Evolutionary conservation across 2,888 invertebrate species (phyloP).

Genomic region (Mimachlamys varia): DNA sequence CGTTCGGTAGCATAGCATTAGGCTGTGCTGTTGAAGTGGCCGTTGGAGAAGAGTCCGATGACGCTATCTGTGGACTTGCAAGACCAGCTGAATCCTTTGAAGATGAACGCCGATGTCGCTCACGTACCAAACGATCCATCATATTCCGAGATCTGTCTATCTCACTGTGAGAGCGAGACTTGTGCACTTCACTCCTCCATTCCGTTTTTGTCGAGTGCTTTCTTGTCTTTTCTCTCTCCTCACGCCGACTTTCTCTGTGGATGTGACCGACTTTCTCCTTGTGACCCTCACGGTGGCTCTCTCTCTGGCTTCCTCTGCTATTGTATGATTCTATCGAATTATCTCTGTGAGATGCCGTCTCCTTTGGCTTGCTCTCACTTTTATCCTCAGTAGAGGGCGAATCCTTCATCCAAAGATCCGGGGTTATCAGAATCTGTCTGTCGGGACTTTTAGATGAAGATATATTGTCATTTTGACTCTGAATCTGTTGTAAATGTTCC

Average conservation of each 20-base stretch:
- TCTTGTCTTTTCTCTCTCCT: slow-evolving; percentile 38
- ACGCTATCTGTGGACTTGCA: slow-evolving; percentile 34
- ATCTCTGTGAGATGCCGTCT: slow-evolving; percentile 44
- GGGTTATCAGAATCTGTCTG: slow-evolving; percentile 88
- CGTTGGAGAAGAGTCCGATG: not conserved
- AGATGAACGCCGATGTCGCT: not conserved
- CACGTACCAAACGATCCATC: slow-evolving; percentile 44
- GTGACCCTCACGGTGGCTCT: slow-evolving; percentile 37
- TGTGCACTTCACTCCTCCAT: not conserved
- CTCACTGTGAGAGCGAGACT: not conserved
- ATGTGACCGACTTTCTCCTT: slow-evolving; percentile 38
- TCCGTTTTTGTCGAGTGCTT: slow-evolving; percentile 24
- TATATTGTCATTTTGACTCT: slow-evolving; percentile 46
- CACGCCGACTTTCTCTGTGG: slow-evolving; percentile 41
- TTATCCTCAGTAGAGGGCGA: slow-evolving; percentile 37
- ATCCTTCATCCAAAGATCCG: slow-evolving; percentile 92
- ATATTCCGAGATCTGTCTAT: slow-evolving; percentile 19
- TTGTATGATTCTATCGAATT: slow-evolving; percentile 38
- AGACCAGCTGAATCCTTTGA: slow-evolving; percentile 40
- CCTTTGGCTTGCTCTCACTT: slow-evolving; percentile 44
- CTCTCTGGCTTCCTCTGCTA: slow-evolving; percentile 36
- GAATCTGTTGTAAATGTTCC: slow-evolving; percentile 90
- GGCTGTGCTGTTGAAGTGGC: slow-evolving; percentile 14
- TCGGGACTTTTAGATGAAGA: slow-evolving; percentile 58
- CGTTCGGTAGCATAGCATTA: not conserved